Conservation (phyloP, 2,113 vertebrate genomes). For the Peromyscus leucopus region DNA sequence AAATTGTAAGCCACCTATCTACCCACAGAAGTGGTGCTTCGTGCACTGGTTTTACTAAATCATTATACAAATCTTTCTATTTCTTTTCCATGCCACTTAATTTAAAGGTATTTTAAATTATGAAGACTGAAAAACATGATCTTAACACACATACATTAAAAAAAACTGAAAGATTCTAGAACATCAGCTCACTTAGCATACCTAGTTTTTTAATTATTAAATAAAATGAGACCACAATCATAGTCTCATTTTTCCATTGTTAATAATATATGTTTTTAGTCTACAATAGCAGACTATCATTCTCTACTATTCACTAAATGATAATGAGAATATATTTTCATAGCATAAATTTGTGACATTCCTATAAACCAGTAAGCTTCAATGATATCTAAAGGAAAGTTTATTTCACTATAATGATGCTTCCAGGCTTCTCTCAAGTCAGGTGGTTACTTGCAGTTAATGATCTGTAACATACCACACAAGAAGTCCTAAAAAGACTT, state of each 20-base stretch:
- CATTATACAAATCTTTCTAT: neutral
- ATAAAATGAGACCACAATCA: constrained; percentile 72
- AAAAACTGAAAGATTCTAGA: constrained; percentile 39
- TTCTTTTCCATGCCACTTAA: constrained; percentile 19
- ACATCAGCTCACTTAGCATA: constrained; percentile 44
- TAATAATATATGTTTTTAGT: constrained; percentile 66
- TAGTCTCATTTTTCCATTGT: constrained; percentile 68
- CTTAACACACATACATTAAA: constrained; percentile 6
- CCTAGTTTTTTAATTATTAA: constrained; percentile 57
- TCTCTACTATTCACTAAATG: constrained; percentile 86
- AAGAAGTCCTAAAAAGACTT: constrained; percentile 97
- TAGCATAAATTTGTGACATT: constrained; percentile 91
- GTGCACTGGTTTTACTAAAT: neutral
- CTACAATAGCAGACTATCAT: constrained; percentile 68
- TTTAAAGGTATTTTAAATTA: constrained; percentile 48
- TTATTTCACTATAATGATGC: constrained; percentile 95
- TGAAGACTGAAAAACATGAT: neutral
- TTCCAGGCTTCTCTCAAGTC: constrained; percentile 95
- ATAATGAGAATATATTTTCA: constrained; percentile 87
- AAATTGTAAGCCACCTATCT: neutral
- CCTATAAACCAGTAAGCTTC: constrained; percentile 93
- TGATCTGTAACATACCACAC: constrained; percentile 99
- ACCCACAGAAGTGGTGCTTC: neutral
- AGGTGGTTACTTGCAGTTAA: constrained; percentile 97
- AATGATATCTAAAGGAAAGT: constrained; percentile 94